phyloP scores from a whole-genome alignment of 2,888 invertebrate species.

The Byasa hedistus region DNA sequence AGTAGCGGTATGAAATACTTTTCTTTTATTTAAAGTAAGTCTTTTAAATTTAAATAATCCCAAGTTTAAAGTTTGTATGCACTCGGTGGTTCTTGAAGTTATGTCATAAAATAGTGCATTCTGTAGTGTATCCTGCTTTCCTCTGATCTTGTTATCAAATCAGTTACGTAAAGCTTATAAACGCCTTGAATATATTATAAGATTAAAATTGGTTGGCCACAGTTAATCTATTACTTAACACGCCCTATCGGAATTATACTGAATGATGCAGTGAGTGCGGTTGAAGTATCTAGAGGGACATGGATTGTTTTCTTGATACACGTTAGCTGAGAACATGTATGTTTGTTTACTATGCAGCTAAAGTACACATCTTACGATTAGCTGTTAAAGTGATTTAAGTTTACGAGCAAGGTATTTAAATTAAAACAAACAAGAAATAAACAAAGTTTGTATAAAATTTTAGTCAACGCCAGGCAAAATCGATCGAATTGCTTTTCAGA shows the following conservation, averaged over 20 bases:
- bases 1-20: no score
- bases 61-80: no score
- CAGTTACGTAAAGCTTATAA: slow-evolving; percentile 28
- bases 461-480: no score
- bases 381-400: not conserved
- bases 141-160: slow-evolving; percentile 24
- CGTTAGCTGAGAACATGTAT: not conserved
- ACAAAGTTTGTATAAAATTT: no score
- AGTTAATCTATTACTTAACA: slow-evolving; percentile 24
- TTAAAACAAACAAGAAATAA: no score
- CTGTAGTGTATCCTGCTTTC: slow-evolving; percentile 12
- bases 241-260: slow-evolving; percentile 23
- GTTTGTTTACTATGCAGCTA: not conserved
- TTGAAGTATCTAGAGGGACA: not conserved
- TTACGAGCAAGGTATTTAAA: no score
- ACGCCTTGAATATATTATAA: slow-evolving; percentile 26
- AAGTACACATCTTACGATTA: not conserved
- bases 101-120: slow-evolving; percentile 22
- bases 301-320: slow-evolving; percentile 3
- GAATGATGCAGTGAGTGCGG: slow-evolving; percentile 10
- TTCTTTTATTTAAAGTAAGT: no score
- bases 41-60: no score
- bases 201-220: slow-evolving; percentile 19
- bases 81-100: not conserved
- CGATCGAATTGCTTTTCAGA: no score